These are phyloP conservation scores for Cyprinodon tularosa DNA, from an alignment of 2,113 vertebrate species.

Conservation along the genomic window DNA sequence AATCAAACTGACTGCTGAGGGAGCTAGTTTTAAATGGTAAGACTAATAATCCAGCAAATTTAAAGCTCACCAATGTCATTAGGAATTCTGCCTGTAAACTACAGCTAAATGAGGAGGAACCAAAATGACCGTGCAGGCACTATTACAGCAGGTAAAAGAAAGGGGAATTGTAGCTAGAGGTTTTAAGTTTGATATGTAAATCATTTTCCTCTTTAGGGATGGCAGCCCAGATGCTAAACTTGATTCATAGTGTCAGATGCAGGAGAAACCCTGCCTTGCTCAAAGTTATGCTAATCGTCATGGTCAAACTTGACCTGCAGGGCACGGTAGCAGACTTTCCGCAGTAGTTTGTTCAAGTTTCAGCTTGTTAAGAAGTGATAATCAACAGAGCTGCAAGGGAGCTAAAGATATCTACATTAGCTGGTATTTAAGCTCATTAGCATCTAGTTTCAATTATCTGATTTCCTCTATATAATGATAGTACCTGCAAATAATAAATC, in stretches of 20 bases:
- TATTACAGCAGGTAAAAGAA: conserved; percentile 58
- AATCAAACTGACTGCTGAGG: conserved; percentile 46
- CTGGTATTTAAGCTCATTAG: conserved; percentile 62
- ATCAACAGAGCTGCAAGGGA: conserved; percentile 51
- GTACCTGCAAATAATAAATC: background rate
- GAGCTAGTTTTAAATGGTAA: conserved; percentile 22
- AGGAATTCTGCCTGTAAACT: conserved; percentile 25
- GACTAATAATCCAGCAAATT: conserved; percentile 27
- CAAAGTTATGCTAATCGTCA: conserved; percentile 80
- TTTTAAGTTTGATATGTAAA: conserved; percentile 74
- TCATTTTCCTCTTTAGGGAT: conserved; percentile 53
- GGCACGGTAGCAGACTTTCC: conserved; percentile 26
- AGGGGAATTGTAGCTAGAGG: conserved; percentile 25
- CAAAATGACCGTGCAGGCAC: conserved; percentile 7
- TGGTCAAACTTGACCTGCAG: conserved; percentile 56
- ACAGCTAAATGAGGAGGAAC: conserved; percentile 24
- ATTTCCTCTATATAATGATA: background rate
- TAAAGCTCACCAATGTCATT: conserved; percentile 10
- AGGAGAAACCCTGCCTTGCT: conserved; percentile 71
- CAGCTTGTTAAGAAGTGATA: conserved; percentile 52
- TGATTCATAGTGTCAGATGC: conserved; percentile 69
- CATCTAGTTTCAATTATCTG: conserved; percentile 35
- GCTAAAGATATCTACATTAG: conserved; percentile 52
- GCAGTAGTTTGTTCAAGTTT: conserved; percentile 13
- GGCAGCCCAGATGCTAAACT: conserved; percentile 72